Percentiles rank a stretch among this genome's conserved stretches.
These are phyloP conservation scores for Apodemia mormo DNA, from an alignment of 2,888 invertebrate species.

Conservation along the genomic window DNA sequence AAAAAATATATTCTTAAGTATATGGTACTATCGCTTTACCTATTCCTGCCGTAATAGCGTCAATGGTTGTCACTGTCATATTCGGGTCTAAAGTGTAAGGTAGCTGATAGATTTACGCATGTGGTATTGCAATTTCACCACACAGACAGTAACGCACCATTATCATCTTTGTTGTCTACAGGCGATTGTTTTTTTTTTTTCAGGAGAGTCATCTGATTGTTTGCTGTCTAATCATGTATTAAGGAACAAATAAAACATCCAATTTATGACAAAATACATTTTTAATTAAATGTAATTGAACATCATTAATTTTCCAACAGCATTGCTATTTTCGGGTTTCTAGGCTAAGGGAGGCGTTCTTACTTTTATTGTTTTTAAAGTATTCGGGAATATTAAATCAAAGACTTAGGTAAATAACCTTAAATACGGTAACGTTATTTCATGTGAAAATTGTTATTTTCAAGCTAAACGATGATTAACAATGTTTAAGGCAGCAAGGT, in stretches of 20 bases:
- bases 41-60: too few species aligned
- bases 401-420: background rate
- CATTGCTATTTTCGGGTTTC: slow-evolving; percentile 2
- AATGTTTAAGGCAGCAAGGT: background rate
- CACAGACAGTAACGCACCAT: too few species aligned
- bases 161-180: too few species aligned
- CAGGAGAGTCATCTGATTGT: too few species aligned
- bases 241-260: background rate
- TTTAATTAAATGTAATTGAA: slow-evolving; percentile 15
- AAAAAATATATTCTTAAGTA: too few species aligned
- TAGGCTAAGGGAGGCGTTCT: background rate
- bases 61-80: too few species aligned
- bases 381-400: background rate
- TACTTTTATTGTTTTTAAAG: background rate
- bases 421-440: background rate
- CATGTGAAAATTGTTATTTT: background rate
- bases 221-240: too few species aligned
- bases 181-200: too few species aligned
- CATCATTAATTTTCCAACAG: slow-evolving; percentile 9
- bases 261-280: slow-evolving; percentile 14
- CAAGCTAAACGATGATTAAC: background rate
- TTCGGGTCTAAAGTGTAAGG: too few species aligned
- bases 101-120: too few species aligned
- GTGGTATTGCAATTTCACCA: too few species aligned
- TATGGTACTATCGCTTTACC: too few species aligned